Evolutionary conservation across 2,888 invertebrate species (phyloP), one percentile per base, ranked within the genome.

Genomic region (Protodeltote pygarga): DNA sequence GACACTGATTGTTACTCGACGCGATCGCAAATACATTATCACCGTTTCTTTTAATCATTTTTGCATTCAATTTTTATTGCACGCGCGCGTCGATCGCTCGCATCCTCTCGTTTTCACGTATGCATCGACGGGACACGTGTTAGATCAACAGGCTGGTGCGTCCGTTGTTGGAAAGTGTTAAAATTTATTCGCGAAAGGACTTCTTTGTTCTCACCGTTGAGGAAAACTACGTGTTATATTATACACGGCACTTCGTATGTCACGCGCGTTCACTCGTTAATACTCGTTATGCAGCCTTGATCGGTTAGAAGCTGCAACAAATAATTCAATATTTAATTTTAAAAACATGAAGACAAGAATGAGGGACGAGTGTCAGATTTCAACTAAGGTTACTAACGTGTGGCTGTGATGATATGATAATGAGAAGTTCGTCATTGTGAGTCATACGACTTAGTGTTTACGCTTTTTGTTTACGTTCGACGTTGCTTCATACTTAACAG

Each of bases 1-100:
- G 85, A 85, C 88, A 89, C 89, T 89, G 88, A 88, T 88, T 89
- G 83, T 85, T 85, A 77, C 79, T 87, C 87, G 90, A 84, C 87
- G 89, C 89, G 89, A 91, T 89, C 86, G 89, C 90, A 87, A 90
- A 91, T 81, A 89, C 90, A 91, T 91, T 91, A 90, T 90, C 91
- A 84, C 89, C 79, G 82, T 91, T 92, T 81, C 88, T 89, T 91
- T 90, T 92, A 86, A 92, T 91, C 92, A 92, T 92, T 91, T 90
- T 91, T 89, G 83, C 83, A 87, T 89, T 86, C 78, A 74, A 82
- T 87, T 86, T 88, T 83, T 83, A 88, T 80, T 81, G 81, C 74
- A 83, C 82, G 79, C 84, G 80, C 85, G 85, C 83, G 83, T 82
- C 80, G 78, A 74, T 76, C 79, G 71, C 79, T 83, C 77, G 78